Evolutionary conservation across 2,113 vertebrate species (phyloP).

Genomic region (Nothoprocta perdicaria): DNA sequence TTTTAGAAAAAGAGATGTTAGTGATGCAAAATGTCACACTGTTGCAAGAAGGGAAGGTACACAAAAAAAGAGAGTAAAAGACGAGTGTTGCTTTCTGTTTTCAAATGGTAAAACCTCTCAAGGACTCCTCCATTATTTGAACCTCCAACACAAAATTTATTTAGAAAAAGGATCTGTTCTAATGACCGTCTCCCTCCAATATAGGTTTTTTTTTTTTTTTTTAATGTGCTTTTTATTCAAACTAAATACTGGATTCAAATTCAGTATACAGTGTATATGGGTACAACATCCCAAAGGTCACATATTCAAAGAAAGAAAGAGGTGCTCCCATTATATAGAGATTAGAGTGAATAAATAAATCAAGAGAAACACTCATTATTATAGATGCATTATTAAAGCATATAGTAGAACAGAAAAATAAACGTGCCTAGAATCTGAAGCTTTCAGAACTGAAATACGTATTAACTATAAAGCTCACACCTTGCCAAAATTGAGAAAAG

Average conservation of each 20-base stretch:
- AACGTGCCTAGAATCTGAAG: background rate
- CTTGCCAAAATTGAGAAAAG: background rate
- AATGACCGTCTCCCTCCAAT: background rate
- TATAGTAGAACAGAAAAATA: background rate
- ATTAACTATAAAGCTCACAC: background rate
- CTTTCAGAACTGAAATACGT: background rate
- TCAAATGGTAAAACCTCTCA: background rate
- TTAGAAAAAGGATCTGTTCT: background rate
- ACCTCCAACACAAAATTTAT: background rate
- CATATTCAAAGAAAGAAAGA: background rate
- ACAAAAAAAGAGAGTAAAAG: background rate
- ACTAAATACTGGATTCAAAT: background rate
- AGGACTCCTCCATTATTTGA: background rate
- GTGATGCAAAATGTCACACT: background rate
- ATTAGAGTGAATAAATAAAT: background rate
- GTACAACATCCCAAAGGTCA: background rate
- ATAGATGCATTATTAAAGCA: background rate
- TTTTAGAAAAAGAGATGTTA: background rate
- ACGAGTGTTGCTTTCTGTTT: background rate
- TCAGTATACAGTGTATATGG: background rate
- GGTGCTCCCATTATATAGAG: background rate
- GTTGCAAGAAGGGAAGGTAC: background rate
- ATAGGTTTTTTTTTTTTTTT: background rate
- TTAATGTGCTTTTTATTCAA: background rate
- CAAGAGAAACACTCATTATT: background rate